phyloP scores from a whole-genome alignment of 2,888 invertebrate genomes.

The Pyrrhia umbra region DNA sequence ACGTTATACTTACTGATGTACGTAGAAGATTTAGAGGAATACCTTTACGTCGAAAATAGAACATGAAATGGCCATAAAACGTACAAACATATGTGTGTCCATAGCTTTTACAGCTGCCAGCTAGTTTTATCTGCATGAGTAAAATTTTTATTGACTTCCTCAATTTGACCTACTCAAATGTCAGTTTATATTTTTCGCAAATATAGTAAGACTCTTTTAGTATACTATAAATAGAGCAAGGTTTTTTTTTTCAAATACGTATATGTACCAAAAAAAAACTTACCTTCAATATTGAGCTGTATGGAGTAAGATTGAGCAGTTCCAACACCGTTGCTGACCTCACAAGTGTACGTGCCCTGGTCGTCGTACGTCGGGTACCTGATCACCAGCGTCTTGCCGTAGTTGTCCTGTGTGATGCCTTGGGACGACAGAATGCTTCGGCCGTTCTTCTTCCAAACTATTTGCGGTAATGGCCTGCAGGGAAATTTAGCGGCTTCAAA shows the following conservation, averaged over 20 bases:
- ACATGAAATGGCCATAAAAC: constrained; percentile 16
- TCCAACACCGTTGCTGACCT: constrained; percentile 97
- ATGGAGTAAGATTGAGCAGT: constrained; percentile 96
- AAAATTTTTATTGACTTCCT: neutral
- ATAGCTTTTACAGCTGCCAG: constrained; percentile 16
- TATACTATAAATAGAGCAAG: neutral
- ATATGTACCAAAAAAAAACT: too few species aligned
- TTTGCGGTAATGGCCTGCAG: constrained; percentile 96
- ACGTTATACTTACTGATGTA: too few species aligned
- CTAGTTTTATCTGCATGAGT: constrained; percentile 24
- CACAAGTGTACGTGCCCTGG: constrained; percentile 97
- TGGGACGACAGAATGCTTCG: constrained; percentile 92
- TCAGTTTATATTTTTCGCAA: neutral
- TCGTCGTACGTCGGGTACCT: constrained; percentile 96
- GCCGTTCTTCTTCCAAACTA: constrained; percentile 97
- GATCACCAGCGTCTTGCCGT: constrained; percentile 98
- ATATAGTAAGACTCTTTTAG: neutral
- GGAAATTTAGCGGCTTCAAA: neutral
- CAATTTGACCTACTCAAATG: constrained; percentile 1
- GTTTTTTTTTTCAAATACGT: too few species aligned
- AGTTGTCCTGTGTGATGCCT: constrained; percentile 95
- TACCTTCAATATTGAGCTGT: constrained; percentile 93
- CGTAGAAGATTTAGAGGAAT: neutral
- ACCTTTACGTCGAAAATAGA: constrained; percentile 15
- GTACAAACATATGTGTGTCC: neutral